Percentiles rank a stretch among this genome's conserved stretches.
These are phyloP conservation scores for Sorex fumeus DNA, from an alignment of 2,113 vertebrate genomes.

Conservation along the genomic window DNA sequence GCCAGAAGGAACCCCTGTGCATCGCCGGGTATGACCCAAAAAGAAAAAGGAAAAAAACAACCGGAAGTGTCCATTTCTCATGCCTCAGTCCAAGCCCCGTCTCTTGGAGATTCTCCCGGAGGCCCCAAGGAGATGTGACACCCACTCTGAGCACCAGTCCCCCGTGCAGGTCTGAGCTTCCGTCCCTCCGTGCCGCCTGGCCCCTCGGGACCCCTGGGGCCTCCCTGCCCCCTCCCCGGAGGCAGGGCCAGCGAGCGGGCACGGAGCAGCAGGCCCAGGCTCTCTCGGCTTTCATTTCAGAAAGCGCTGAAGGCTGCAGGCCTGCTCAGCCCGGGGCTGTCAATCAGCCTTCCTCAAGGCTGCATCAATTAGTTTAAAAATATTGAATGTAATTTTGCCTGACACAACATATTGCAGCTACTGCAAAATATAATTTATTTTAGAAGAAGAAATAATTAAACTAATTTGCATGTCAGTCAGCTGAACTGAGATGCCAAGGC, in stretches of 20 bases:
- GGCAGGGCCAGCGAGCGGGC: constrained; percentile 83
- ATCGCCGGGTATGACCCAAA: too few species aligned
- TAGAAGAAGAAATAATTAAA: constrained; percentile 94
- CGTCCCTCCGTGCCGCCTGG: background rate
- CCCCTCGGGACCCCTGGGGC: constrained; percentile 59
- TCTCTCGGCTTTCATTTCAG: constrained; percentile 90
- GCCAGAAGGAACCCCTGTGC: too few species aligned
- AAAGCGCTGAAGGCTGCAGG: constrained; percentile 88
- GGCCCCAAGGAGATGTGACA: background rate
- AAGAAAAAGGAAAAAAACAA: too few species aligned
- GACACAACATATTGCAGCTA: constrained; percentile 94
- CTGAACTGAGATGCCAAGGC: constrained; percentile 85
- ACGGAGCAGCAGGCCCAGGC: constrained; percentile 87
- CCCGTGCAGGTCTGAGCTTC: background rate
- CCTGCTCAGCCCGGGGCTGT: constrained; percentile 88
- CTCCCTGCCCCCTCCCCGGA: constrained; percentile 81
- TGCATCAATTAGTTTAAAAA: constrained; percentile 94
- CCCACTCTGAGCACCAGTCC: background rate
- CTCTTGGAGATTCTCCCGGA: background rate
- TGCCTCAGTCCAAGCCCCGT: background rate
- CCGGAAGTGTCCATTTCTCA: constrained; percentile 1
- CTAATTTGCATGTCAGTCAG: constrained; percentile 94
- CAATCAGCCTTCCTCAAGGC: constrained; percentile 92
- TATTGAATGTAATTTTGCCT: constrained; percentile 94
- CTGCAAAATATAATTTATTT: constrained; percentile 94